Evolutionary conservation across 2,113 vertebrate species (phyloP).

Genomic region (Trichomycterus rosablanca): DNA sequence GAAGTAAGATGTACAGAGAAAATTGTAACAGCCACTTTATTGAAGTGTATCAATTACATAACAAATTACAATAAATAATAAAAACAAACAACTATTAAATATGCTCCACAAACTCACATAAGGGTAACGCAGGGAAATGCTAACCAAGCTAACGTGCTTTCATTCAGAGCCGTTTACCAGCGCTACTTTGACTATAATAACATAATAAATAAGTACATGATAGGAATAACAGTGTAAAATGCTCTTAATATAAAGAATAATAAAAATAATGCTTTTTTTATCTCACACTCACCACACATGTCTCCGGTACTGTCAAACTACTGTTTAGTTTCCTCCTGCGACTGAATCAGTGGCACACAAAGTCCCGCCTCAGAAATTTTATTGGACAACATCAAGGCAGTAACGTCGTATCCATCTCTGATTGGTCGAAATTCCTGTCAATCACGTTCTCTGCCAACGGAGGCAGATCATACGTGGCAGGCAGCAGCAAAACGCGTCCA

Average conservation of each 20-base stretch:
- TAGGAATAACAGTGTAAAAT: no score
- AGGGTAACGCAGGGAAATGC: no score
- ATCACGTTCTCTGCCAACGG: conserved; percentile 41
- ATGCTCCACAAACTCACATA: no score
- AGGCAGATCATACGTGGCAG: conserved; percentile 68
- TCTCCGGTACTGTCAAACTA: conserved; percentile 46
- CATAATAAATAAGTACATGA: not conserved
- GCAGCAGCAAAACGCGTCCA: conserved; percentile 65
- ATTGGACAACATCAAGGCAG: conserved; percentile 34
- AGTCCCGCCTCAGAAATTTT: conserved; percentile 25
- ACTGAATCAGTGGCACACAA: conserved; percentile 38
- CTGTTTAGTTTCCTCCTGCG: conserved; percentile 42
- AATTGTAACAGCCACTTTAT: no score
- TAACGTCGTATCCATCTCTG: conserved; percentile 7
- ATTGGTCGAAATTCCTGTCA: conserved; percentile 55
- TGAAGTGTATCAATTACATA: no score
- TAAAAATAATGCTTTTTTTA: no score
- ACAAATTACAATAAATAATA: no score
- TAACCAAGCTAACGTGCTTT: conserved; percentile 9
- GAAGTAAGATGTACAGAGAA: no score
- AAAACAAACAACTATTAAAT: no score
- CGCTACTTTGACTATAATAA: not conserved
- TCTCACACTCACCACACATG: conserved; percentile 76
- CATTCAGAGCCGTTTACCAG: not conserved
- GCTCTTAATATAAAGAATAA: no score